A percentile compares a stretch with the other conserved stretches of the same genome.
phyloP scores from a whole-genome alignment of 1,140 invertebrate species.

The Aphelenchoides avenae region DNA sequence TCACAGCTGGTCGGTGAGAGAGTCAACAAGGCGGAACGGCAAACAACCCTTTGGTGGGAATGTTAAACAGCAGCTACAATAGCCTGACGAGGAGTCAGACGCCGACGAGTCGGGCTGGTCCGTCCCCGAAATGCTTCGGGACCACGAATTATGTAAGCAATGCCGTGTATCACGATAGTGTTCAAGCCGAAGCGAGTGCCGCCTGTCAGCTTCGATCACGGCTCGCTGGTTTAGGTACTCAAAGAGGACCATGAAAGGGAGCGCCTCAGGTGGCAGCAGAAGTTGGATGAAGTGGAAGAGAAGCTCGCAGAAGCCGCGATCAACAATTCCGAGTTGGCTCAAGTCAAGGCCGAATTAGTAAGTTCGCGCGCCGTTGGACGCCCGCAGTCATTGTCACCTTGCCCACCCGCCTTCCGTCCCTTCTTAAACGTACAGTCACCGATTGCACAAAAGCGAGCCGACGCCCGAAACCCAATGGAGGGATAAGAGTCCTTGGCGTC shows the following conservation, averaged over 20 bases:
- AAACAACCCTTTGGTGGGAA: no score
- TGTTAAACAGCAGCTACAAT: no score
- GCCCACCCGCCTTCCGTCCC: neutral
- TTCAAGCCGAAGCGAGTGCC: neutral
- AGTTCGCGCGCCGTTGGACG: conserved; percentile 14
- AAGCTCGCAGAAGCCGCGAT: conserved; percentile 42
- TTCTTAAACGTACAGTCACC: conserved; percentile 11
- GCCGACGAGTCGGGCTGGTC: no score
- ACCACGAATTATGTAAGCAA: conserved; percentile 28
- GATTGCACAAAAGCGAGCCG: neutral
- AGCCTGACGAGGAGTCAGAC: no score
- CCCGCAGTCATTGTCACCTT: neutral
- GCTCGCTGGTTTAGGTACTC: conserved; percentile 20
- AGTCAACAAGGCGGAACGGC: no score
- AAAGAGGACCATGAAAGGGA: conserved; percentile 52
- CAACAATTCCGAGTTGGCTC: conserved; percentile 48
- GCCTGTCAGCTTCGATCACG: neutral
- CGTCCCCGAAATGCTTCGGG: conserved; percentile 34
- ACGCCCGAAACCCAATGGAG: no score
- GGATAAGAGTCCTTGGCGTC: no score
- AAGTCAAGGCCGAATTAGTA: conserved; percentile 56
- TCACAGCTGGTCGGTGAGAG: no score
- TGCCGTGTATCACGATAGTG: neutral
- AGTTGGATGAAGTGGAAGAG: conserved; percentile 51
- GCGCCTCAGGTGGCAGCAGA: conserved; percentile 45